phyloP scores from a whole-genome alignment of 2,113 vertebrate species.

The Empidonax traillii region DNA sequence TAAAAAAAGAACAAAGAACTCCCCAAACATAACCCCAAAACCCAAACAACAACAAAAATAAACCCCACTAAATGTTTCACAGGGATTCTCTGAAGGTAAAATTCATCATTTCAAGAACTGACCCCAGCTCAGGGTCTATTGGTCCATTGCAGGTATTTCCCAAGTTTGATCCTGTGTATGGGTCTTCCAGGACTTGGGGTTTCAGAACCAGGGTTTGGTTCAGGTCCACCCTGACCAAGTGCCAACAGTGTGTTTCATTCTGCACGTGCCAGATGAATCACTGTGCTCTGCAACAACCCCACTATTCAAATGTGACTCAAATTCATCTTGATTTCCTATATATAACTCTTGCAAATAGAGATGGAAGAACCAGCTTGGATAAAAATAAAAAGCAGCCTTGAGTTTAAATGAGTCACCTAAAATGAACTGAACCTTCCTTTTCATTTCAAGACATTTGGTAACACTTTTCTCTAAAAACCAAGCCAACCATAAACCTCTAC shows the following conservation, averaged over 20 bases:
- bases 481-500: neutral
- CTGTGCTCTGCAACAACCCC: neutral
- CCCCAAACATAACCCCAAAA: neutral
- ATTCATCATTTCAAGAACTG: neutral
- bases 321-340: neutral
- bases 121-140: neutral
- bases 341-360: neutral
- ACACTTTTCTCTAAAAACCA: neutral
- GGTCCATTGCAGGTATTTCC: neutral
- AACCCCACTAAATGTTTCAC: neutral
- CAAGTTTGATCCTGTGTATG: neutral
- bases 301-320: neutral
- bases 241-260: fast-evolving
- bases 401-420: neutral
- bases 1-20: neutral
- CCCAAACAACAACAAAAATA: neutral
- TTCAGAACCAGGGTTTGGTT: neutral
- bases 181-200: neutral
- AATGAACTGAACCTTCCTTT: neutral
- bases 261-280: fast-evolving
- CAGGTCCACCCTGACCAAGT: neutral
- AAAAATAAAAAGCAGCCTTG: constrained; percentile 10
- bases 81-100: neutral
- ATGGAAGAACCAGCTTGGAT: neutral
- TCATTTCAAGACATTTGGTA: neutral